These are phyloP conservation scores for Anthrax anthrax DNA, from an alignment of 2,888 invertebrate genomes.

Conservation along the genomic window DNA sequence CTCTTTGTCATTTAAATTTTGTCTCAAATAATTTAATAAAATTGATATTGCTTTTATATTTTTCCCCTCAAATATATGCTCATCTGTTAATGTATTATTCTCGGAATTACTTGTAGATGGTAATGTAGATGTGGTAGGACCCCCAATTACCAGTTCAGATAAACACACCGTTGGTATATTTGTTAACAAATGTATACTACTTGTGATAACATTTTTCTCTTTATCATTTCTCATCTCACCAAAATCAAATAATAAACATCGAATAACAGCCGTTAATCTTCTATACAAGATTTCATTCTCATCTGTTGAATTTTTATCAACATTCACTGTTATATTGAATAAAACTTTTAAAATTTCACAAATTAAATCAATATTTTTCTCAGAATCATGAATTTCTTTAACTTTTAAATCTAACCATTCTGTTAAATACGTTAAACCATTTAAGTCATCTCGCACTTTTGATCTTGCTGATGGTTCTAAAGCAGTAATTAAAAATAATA, in stretches of 20 bases:
- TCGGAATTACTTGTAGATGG: neutral
- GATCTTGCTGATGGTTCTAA: constrained; percentile 53
- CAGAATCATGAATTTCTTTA: constrained; percentile 37
- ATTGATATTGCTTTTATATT: constrained; percentile 66
- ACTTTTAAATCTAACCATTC: constrained; percentile 51
- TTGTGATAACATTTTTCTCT: constrained; percentile 54
- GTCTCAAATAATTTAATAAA: constrained; percentile 40
- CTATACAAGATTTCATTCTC: constrained; percentile 58
- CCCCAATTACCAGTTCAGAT: constrained; percentile 45
- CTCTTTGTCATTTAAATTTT: constrained; percentile 21
- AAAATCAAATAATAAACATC: constrained; percentile 46
- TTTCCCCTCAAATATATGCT: constrained; percentile 50
- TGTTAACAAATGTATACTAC: constrained; percentile 72
- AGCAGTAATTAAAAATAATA: constrained; percentile 79
- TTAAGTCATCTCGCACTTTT: constrained; percentile 49
- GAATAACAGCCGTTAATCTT: constrained; percentile 55
- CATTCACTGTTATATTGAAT: constrained; percentile 55
- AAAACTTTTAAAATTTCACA: constrained; percentile 65
- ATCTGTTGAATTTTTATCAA: constrained; percentile 35
- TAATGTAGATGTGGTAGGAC: constrained; percentile 5
- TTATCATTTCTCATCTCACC: constrained; percentile 35
- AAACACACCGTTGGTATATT: constrained; percentile 65
- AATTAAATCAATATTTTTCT: constrained; percentile 45
- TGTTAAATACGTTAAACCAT: constrained; percentile 53
- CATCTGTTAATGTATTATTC: constrained; percentile 28